These are phyloP conservation scores for Drosophila koepferae DNA, from an alignment of 2,888 invertebrate genomes.

Conservation along the genomic window DNA sequence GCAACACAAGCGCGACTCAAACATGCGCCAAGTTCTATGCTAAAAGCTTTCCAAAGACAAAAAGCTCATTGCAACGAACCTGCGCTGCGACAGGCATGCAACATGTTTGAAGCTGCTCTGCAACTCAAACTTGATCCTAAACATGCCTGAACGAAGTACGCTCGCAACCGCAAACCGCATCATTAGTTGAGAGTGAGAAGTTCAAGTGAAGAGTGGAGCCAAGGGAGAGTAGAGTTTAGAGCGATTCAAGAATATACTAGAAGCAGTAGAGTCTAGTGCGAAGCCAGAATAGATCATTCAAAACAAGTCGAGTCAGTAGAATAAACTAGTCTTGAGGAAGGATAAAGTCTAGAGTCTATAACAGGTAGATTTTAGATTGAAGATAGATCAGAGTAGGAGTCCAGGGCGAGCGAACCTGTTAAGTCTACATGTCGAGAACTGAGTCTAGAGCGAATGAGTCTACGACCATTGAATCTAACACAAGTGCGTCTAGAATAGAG, in stretches of 20 bases:
- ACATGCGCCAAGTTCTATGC: slow-evolving; percentile 29
- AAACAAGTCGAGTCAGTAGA: too few species aligned
- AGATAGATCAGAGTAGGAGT: neutral
- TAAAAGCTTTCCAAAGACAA: slow-evolving; percentile 24
- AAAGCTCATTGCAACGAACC: slow-evolving; percentile 58
- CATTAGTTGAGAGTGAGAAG: neutral
- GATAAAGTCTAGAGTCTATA: too few species aligned
- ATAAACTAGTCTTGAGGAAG: too few species aligned
- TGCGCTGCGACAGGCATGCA: slow-evolving; percentile 23
- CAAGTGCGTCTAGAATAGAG: neutral
- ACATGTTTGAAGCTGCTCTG: slow-evolving; percentile 28
- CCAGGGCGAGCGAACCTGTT: neutral
- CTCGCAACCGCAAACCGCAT: neutral
- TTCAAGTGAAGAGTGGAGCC: neutral
- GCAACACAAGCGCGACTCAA: slow-evolving; percentile 10
- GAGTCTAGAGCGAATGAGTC: neutral
- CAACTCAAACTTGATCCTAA: slow-evolving; percentile 11
- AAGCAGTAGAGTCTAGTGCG: too few species aligned
- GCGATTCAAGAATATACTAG: too few species aligned
- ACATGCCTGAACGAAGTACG: neutral
- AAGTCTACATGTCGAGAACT: too few species aligned
- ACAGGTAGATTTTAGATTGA: too few species aligned
- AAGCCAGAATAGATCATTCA: too few species aligned
- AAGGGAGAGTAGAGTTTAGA: neutral
- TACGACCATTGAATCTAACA: neutral